Evolutionary conservation across 2,113 vertebrate species (phyloP), one percentile per base, ranked within the genome.

Genomic region (Rhinichthys klamathensis): DNA sequence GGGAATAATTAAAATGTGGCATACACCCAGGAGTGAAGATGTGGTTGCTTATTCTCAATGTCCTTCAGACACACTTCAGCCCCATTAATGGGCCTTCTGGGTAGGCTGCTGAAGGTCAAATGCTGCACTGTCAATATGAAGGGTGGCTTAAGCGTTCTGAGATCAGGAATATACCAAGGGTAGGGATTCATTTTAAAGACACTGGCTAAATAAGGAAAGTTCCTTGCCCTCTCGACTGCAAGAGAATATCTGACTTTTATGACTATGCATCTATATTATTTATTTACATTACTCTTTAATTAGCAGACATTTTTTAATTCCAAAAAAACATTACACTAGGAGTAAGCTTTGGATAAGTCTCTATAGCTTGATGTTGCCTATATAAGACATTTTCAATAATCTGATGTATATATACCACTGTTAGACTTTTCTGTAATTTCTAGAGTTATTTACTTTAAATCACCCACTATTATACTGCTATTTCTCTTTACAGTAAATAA

Each of bases 1-100:
- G 75, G 67, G 83, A 83, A 51, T 88, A 84, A 88, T 88, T 88
- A n/a, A 87, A 84, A 49, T 46, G 46, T 65, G 80, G 69, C 73
- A 46, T 70, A 56, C 70, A 69, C 83, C 32, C n/a, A 44, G 63
- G 79, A 63, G 78, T 2, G 15, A 25, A 83, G 73, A 85, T 61
- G 61, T 58, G n/a, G 56, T 35, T 82, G 49, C 67, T 60, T 82
- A 38, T 85, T 81, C 38, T 65, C 56, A 75, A 51, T 73, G 44
- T 77, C 60, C 75, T 73, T 80, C 80, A 83, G 74, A 85, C 80
- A 75, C 72, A 30, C 82, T 41, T 56, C 60, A 32, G 70, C 32
- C 18, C 77, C n/a, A 54, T 84, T 38, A 76, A 82, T 78, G 51
- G 69, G 60, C 63, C 76, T 84, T 87, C 70, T 81, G 86, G 80